Percentiles rank a stretch among this genome's conserved stretches.
Evolutionary conservation across 2,797 vertebrate genomes (phyloP).

Genomic region (Syncerus caffer): DNA sequence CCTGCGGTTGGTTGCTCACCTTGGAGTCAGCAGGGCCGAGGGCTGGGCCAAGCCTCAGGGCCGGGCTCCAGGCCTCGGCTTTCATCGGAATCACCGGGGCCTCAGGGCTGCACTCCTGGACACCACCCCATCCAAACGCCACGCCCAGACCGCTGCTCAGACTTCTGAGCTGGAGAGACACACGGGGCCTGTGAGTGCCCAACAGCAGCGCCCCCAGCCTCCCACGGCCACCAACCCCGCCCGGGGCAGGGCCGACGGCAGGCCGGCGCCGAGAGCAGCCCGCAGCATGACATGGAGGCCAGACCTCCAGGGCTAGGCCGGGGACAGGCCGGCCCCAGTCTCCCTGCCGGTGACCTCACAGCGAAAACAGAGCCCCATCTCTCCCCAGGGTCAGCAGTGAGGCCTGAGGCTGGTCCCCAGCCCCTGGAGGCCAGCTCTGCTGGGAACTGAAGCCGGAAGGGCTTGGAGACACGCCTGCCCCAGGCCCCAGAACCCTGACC

Average conservation of each 20-base stretch:
- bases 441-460: neutral
- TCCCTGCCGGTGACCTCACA: neutral
- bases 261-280: fast-evolving
- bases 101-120: neutral
- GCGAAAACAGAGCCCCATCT: no score
- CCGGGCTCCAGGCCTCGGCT: neutral
- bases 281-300: fast-evolving
- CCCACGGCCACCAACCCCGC: fast-evolving
- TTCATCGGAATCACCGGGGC: fast-evolving
- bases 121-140: fast-evolving
- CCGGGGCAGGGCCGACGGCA: neutral
- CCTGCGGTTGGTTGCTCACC: neutral
- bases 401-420: neutral
- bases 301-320: fast-evolving
- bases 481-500: neutral
- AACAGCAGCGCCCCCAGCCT: neutral
- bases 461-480: neutral
- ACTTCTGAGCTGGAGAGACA: fast-evolving
- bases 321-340: no score
- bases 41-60: neutral
- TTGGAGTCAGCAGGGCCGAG: neutral
- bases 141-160: fast-evolving
- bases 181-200: fast-evolving
- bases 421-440: neutral
- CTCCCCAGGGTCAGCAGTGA: neutral